Base-by-base conservation (phyloP, 92 coral and sea anemone genomes). In the Pocillopora meandrina region DNA sequence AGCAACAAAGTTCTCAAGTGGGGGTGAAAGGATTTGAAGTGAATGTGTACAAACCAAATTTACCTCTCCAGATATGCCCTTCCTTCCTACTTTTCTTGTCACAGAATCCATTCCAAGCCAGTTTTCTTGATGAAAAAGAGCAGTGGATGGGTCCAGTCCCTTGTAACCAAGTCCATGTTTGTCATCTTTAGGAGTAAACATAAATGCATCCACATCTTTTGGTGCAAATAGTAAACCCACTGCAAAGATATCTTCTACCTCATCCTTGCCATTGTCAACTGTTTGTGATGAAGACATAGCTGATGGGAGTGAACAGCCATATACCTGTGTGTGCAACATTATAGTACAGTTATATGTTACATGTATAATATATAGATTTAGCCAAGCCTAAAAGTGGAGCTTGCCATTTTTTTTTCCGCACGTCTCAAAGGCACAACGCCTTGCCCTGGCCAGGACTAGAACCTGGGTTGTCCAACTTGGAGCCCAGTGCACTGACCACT, bases 211-310 rank as follows among this genome's bases (percentile, higher is more conserved):
- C 31, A 92, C 92, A 89, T 96, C 99, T 88, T 96, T 96, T 15
- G 98, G 99, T 36, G 99, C 99, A 92, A 96, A 96, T 69, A 96
- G 89, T 56, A 96, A 91, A 35, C 99, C 99, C 12, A 86, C 86
- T 17, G 99, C 98, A 91, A 92, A 96, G 75, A 96, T 75, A 82
- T 96, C 98, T 16, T 93, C 98, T 75, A 89, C 93, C 13, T 83
- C 92, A 9, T 88, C 92, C 56, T 77, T 82, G 20, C 52, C 49
- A 17, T 58, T 67, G 60, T 17, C 82, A 33, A 58, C 19, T 80
- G 84, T 69, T 17, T 80, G 78, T 5, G 65, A 72, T 42, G 75
- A 80, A 12, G 79, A 59, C 5, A 61, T 14, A 60, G 49, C 82
- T 61, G 94, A 81, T 61, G 87, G 97, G 9, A 85, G 82, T 6